Conservation (phyloP, 2,888 invertebrate genomes). For the Ernsta delagoae region DNA sequence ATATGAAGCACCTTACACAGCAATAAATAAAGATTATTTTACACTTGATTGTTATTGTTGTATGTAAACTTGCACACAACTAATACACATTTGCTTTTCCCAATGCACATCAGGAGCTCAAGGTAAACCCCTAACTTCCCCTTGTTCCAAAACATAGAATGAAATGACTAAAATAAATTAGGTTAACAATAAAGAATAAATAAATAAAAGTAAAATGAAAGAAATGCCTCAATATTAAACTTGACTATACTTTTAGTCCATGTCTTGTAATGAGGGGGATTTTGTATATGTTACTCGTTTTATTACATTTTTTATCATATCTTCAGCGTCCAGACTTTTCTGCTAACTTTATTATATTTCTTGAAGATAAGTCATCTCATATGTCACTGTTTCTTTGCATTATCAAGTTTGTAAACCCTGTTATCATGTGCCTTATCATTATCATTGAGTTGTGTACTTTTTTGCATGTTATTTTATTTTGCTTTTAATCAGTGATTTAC, state of each 20-base stretch:
- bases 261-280: too few relatives aligned
- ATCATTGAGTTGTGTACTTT: slow-evolving; percentile 12
- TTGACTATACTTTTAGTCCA: too few relatives aligned
- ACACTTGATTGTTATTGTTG: too few relatives aligned
- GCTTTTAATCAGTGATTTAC: background rate
- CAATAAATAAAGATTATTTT: too few relatives aligned
- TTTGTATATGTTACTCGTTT: too few relatives aligned
- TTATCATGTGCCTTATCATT: slow-evolving; percentile 24
- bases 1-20: too few relatives aligned
- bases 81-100: slow-evolving; percentile 70
- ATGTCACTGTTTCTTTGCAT: slow-evolving; percentile 26
- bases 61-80: slow-evolving; percentile 47
- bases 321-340: background rate
- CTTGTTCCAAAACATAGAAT: too few relatives aligned
- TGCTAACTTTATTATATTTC: too few relatives aligned
- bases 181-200: too few relatives aligned
- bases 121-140: slow-evolving; percentile 59
- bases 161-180: too few relatives aligned
- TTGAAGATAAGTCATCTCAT: background rate
- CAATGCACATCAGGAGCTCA: slow-evolving; percentile 74
- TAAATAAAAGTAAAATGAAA: too few relatives aligned
- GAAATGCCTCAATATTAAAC: too few relatives aligned
- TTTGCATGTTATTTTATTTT: slow-evolving; percentile 14
- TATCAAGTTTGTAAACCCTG: slow-evolving; percentile 11
- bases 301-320: background rate